Evolutionary conservation across 1,140 invertebrate genomes (phyloP), one percentile per base, ranked within the genome.

Genomic region (Hormaphis cornu): DNA sequence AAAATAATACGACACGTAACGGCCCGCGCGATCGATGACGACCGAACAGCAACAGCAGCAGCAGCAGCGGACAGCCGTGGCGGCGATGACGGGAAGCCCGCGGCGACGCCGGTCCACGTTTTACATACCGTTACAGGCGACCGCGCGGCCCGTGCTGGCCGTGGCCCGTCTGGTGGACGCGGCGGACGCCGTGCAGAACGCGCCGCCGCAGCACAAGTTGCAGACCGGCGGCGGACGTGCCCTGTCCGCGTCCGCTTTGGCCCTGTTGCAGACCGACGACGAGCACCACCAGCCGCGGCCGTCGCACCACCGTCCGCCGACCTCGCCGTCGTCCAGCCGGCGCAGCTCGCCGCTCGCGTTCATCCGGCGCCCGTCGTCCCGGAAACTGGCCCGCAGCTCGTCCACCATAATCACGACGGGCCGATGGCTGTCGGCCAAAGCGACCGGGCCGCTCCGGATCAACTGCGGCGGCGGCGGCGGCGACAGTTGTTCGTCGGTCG

Each of bases 311-410:
- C 74, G 73, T 35, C 63, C 72, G 16, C 70, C 73, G 1, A 83
- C 54, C 8, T 56, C 69, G 8, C 37, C 42, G 35, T 44, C 70
- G 50, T 46, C 30, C 50, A 52, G 44, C 40, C 70, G 28, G 40
- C 69, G 16, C 10, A 61, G 54, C 33, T 71, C 22, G 53, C 74
- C 74, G 35, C 66, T 72, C 16, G 69, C 73, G 3, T 72, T 81
- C 48, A 86, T 88, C 71, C 79, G 87, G 8, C 78, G 86, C 44
- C 86, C 86, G 1, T 84, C 87, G 73, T 87, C 86, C 72, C 87
- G 86, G 1, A 89, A 88, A 76, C 74, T 89, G 16, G 83, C 84
- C 0, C 80, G 85, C 61, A 87, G 85, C 73, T 86, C 76, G 54
- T 75, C 74, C 5, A 79, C 79, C 56, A 77, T 79, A 14, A 63